phyloP scores from a whole-genome alignment of 37 sponge, comb jelly and placozoan species.

The Eunapius fragilis region DNA sequence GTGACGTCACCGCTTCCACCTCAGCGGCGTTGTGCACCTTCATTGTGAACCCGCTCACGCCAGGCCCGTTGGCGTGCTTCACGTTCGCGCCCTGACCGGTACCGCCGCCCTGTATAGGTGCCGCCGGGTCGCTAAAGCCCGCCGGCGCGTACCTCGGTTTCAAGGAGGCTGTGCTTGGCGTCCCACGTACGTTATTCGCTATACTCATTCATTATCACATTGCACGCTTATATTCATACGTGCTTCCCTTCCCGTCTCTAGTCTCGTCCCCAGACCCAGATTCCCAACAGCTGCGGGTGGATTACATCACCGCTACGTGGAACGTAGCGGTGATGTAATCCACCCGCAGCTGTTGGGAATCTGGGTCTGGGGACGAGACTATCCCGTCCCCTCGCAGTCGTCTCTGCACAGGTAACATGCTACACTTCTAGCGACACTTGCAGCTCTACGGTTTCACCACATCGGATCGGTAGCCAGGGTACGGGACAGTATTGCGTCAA shows the following conservation, averaged over 20 bases:
- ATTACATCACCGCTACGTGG: too few species aligned
- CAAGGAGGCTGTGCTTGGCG: conserved; percentile 8
- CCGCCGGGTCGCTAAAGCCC: conserved; percentile 7
- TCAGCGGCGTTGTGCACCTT: conserved; percentile 1
- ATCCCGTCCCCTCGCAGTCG: neutral
- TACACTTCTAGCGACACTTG: neutral
- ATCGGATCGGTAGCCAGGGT: neutral
- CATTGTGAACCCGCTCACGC: conserved; percentile 42
- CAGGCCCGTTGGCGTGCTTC: conserved; percentile 15
- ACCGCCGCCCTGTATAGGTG: too few species aligned
- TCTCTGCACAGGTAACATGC: neutral
- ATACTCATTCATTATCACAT: neutral
- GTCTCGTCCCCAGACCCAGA: too few species aligned
- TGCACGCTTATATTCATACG: neutral
- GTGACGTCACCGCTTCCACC: too few species aligned
- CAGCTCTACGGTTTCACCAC: neutral
- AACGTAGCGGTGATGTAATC: too few species aligned
- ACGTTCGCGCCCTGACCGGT: neutral
- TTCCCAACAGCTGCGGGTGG: too few species aligned
- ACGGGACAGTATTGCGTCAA: neutral
- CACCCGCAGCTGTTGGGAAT: too few species aligned
- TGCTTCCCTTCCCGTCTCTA: neutral
- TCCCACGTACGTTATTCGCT: neutral
- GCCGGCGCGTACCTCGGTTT: conserved; percentile 67
- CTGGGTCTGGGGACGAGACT: too few species aligned